These are phyloP conservation scores for Steinernema hermaphroditum DNA, from an alignment of 2,888 invertebrate genomes.

Conservation along the genomic window DNA sequence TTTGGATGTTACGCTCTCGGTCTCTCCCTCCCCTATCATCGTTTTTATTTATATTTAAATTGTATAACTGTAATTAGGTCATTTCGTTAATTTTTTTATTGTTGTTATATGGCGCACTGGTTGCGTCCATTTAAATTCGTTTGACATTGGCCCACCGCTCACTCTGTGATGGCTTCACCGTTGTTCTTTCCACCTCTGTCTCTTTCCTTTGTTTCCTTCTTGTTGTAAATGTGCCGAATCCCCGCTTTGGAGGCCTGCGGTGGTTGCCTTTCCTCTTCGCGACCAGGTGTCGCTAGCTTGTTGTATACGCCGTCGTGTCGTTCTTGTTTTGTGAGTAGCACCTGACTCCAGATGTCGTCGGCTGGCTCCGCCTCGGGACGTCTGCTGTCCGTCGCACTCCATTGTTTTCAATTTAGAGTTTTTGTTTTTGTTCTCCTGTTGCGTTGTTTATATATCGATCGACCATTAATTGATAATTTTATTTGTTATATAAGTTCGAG, in stretches of 20 bases:
- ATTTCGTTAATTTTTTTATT: constrained; percentile 25
- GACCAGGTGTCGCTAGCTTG: constrained; percentile 24
- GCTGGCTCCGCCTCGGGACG: background rate
- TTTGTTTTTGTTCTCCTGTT: background rate
- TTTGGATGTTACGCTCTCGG: background rate
- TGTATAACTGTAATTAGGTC: constrained; percentile 26
- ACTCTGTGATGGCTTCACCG: constrained; percentile 15
- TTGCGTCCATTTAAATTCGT: constrained; percentile 26
- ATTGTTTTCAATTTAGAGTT: constrained; percentile 23
- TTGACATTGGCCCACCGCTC: constrained; percentile 15
- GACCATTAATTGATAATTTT: constrained; percentile 13
- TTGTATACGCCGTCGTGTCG: constrained; percentile 1
- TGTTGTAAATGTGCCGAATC: constrained; percentile 15
- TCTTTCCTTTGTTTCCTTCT: background rate
- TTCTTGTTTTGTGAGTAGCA: constrained; percentile 1
- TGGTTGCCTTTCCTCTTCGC: constrained; percentile 13
- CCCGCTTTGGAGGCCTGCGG: constrained; percentile 25
- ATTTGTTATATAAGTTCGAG: constrained; percentile 14
- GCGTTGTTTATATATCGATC: constrained; percentile 10
- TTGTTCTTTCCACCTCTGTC: background rate
- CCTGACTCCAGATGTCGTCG: background rate
- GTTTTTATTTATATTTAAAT: constrained; percentile 20
- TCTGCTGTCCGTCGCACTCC: background rate
- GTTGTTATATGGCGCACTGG: constrained; percentile 21
- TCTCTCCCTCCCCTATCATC: constrained; percentile 16